Conservation (phyloP, 2,888 invertebrate genomes). For the Tuta absoluta region DNA sequence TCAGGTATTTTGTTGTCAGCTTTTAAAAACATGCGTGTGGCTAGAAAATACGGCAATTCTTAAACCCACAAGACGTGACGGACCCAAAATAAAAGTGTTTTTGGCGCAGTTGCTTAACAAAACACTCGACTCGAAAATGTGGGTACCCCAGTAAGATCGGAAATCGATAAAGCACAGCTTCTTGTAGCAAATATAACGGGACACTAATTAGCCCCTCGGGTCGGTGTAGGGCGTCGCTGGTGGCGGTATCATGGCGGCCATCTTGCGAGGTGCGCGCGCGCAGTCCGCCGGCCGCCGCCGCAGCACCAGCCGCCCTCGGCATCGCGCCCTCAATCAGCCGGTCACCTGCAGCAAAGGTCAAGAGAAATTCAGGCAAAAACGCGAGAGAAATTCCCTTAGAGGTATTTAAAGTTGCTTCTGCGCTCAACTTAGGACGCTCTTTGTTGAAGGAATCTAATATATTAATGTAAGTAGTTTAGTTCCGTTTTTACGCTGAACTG, state of each 20-base stretch:
- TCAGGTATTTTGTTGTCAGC: too few species aligned
- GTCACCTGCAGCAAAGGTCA: constrained; percentile 19
- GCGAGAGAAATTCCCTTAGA: neutral
- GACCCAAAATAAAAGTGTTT: too few species aligned
- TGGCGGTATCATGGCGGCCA: constrained; percentile 3
- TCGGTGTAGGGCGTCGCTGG: neutral
- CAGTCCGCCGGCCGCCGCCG: neutral
- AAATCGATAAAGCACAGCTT: constrained; percentile 2
- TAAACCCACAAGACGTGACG: too few species aligned
- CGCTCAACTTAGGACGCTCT: too few species aligned
- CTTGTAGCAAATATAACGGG: constrained; percentile 3
- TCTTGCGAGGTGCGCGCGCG: constrained; percentile 10
- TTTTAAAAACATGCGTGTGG: too few species aligned
- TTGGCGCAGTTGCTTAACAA: too few species aligned
- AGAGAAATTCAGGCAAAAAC: constrained; percentile 13
- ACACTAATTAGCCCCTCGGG: constrained; percentile 8
- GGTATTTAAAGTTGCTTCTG: neutral
- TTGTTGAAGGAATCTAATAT: too few species aligned
- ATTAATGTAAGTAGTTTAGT: too few species aligned
- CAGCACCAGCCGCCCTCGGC: neutral
- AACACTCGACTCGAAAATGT: too few species aligned
- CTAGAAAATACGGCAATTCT: too few species aligned
- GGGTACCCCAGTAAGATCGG: neutral
- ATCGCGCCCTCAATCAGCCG: constrained; percentile 9
- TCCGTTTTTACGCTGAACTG: too few species aligned